Evolutionary conservation across 2,888 invertebrate genomes (phyloP).

Genomic region (Brachyptera putata): DNA sequence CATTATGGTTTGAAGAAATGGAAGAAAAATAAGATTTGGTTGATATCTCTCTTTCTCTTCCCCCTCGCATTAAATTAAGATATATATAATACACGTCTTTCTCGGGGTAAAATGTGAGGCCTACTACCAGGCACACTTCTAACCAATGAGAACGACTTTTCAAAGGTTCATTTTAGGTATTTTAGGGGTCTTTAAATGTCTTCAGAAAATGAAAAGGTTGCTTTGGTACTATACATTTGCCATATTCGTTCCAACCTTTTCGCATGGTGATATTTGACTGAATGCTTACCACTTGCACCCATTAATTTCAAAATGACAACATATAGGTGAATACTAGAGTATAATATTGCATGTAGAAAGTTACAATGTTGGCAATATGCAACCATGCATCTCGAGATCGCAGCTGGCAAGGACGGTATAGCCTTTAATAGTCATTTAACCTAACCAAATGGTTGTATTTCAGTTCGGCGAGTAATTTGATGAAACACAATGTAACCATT

Average conservation of each 20-base stretch:
- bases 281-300: not conserved
- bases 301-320: not conserved
- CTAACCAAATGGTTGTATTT: slow-evolving; percentile 8
- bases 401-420: not conserved
- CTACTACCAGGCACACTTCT: not conserved
- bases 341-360: not conserved
- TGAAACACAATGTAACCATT: slow-evolving; percentile 5
- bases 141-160: slow-evolving; percentile 2
- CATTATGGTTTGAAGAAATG: slow-evolving; percentile 17
- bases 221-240: not conserved
- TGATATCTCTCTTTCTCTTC: not conserved
- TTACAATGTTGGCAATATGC: too few relatives aligned
- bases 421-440: not conserved
- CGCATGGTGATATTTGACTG: not conserved
- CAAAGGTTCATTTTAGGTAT: not conserved
- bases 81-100: not conserved
- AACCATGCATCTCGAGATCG: too few relatives aligned
- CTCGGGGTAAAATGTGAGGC: not conserved
- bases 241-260: not conserved
- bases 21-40: slow-evolving; percentile 13
- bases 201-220: slow-evolving; percentile 18
- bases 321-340: not conserved
- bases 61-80: not conserved
- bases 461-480: not conserved
- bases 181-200: slow-evolving; percentile 7